Evolutionary conservation across 2,888 invertebrate genomes (phyloP).

Genomic region (Metalampra italica): DNA sequence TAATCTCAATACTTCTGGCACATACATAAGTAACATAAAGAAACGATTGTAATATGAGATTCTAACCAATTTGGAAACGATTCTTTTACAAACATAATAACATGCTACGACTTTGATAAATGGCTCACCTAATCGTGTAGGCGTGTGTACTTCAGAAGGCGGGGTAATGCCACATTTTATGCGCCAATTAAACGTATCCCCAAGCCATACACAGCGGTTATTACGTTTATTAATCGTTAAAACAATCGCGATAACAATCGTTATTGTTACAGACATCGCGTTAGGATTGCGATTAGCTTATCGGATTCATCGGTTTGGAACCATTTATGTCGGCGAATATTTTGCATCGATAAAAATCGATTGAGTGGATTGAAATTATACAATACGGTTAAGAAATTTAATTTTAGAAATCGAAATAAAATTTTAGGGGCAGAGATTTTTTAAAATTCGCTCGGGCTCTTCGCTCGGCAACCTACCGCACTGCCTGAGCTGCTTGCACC

Average conservation of each 20-base stretch:
- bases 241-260: neutral
- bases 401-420: no score
- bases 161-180: neutral
- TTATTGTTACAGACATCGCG: conserved; percentile 2
- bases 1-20: no score
- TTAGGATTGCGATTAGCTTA: conserved; percentile 1
- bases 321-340: conserved; percentile 2
- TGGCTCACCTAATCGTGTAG: neutral
- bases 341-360: neutral
- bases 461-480: no score
- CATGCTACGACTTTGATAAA: neutral
- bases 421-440: no score
- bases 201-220: neutral
- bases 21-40: no score
- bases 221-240: neutral
- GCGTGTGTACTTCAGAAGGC: neutral
- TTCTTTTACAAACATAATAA: no score
- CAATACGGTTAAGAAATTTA: no score
- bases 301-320: conserved; percentile 4
- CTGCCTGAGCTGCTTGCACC: no score
- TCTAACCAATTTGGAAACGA: no score
- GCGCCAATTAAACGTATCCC: neutral
- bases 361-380: neutral
- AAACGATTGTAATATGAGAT: no score
- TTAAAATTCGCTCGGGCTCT: no score